Conservation (phyloP, 2,888 invertebrate genomes). For the Temnothorax ravouxi region DNA sequence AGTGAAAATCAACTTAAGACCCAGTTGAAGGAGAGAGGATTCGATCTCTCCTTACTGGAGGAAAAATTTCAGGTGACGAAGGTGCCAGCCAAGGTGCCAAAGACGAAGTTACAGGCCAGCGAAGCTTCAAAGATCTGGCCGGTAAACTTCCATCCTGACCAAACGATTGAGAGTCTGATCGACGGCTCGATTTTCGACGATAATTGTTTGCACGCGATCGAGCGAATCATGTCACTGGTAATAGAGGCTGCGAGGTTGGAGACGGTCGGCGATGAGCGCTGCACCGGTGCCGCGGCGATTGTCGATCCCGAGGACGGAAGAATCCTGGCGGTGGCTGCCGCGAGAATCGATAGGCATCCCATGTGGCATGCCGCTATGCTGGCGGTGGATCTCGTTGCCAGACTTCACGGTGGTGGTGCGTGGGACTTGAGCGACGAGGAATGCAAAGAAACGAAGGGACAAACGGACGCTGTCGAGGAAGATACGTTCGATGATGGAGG, state of each 20-base stretch:
- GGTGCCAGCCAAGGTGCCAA: slow-evolving; percentile 90
- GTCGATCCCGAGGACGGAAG: slow-evolving; percentile 91
- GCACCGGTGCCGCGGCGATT: slow-evolving; percentile 89
- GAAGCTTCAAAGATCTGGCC: slow-evolving; percentile 91
- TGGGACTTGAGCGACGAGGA: slow-evolving; percentile 86
- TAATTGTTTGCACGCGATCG: slow-evolving; percentile 88
- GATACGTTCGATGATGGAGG: neutral
- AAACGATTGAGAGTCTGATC: slow-evolving; percentile 90
- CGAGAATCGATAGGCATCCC: slow-evolving; percentile 89
- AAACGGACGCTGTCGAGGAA: neutral
- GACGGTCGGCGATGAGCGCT: slow-evolving; percentile 78
- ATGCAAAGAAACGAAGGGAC: neutral
- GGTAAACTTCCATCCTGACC: slow-evolving; percentile 94
- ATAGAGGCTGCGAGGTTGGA: slow-evolving; percentile 87
- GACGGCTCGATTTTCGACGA: slow-evolving; percentile 88
- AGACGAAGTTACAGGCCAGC: slow-evolving; percentile 90
- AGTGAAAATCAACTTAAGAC: slow-evolving; percentile 84
- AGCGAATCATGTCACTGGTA: slow-evolving; percentile 88
- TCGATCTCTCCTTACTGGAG: slow-evolving; percentile 87
- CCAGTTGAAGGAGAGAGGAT: slow-evolving; percentile 86
- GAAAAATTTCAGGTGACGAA: slow-evolving; percentile 87
- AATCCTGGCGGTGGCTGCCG: slow-evolving; percentile 90
- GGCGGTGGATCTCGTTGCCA: slow-evolving; percentile 94
- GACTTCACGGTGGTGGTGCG: slow-evolving; percentile 93
- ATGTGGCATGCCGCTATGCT: slow-evolving; percentile 95